phyloP scores from a whole-genome alignment of 2,113 vertebrate species.

The Butorides virescens region DNA sequence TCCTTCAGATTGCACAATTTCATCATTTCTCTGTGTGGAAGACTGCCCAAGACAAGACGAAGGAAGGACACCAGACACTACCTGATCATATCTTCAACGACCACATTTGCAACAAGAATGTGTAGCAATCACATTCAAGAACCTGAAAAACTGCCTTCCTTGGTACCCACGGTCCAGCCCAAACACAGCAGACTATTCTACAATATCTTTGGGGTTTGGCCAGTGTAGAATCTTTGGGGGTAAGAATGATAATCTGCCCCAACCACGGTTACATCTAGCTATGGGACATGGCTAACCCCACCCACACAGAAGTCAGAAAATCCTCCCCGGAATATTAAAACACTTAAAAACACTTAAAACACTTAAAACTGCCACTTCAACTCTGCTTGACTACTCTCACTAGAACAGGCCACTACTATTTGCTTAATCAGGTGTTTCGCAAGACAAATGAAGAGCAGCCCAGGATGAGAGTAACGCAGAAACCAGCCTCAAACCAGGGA shows the following conservation, averaged over 20 bases:
- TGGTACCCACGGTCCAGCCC: neutral
- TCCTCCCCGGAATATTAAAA: neutral
- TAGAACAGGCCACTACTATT: neutral
- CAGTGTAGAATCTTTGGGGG: neutral
- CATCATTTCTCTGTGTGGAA: neutral
- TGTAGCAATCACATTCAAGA: neutral
- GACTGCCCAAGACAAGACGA: neutral
- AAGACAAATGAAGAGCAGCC: neutral
- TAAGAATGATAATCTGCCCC: neutral
- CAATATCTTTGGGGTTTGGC: neutral
- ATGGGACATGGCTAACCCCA: neutral
- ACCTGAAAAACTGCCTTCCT: neutral
- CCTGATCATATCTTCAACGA: rapidly evolving
- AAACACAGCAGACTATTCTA: neutral
- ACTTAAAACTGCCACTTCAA: neutral
- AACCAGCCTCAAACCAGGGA: neutral
- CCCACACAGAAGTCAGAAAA: neutral
- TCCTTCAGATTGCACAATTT: neutral
- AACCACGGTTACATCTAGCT: neutral
- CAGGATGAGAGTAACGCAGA: neutral
- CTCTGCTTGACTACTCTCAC: neutral
- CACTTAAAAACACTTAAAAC: neutral
- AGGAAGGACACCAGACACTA: neutral
- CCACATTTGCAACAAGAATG: neutral
- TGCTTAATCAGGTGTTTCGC: neutral